Evolutionary conservation across 2,888 invertebrate genomes (phyloP).

Genomic region (Anthoptus insignis): DNA sequence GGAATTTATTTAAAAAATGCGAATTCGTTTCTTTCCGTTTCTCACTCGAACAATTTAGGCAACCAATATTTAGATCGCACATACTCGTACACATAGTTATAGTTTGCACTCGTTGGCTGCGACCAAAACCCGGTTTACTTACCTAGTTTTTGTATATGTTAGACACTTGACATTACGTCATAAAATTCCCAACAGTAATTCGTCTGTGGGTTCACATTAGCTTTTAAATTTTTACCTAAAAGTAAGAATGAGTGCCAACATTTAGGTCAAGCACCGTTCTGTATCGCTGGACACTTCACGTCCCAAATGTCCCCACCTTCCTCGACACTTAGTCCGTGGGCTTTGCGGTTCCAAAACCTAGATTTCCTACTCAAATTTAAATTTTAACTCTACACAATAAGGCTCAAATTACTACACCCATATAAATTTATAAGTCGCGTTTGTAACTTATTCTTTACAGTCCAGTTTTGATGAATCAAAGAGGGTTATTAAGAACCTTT

Average conservation of each 20-base stretch:
- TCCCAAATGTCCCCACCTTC: slow-evolving; percentile 76
- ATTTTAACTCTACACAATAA: slow-evolving; percentile 38
- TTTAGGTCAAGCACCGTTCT: slow-evolving; percentile 72
- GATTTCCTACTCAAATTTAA: slow-evolving; percentile 47
- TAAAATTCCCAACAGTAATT: too few species aligned
- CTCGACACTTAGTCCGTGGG: slow-evolving; percentile 69
- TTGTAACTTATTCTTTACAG: slow-evolving; percentile 56
- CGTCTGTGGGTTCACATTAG: slow-evolving; percentile 56
- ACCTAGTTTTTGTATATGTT: too few species aligned
- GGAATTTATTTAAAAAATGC: too few species aligned
- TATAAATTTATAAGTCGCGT: slow-evolving; percentile 18
- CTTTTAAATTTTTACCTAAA: slow-evolving; percentile 56
- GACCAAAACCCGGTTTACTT: too few species aligned
- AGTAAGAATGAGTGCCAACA: slow-evolving; percentile 62
- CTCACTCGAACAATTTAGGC: too few species aligned
- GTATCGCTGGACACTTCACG: slow-evolving; percentile 64
- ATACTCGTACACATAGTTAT: too few species aligned
- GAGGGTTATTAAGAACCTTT: slow-evolving; percentile 69
- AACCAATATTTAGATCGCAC: too few species aligned
- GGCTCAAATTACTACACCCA: neutral
- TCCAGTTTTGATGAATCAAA: slow-evolving; percentile 69
- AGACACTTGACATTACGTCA: too few species aligned
- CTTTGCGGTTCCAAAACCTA: slow-evolving; percentile 53
- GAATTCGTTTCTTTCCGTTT: too few species aligned
- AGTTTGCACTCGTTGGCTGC: too few species aligned